Percentiles rank a stretch among this genome's conserved stretches.
Evolutionary conservation across 2,888 invertebrate species (phyloP).

Genomic region (Pristionchus maxplancki): DNA sequence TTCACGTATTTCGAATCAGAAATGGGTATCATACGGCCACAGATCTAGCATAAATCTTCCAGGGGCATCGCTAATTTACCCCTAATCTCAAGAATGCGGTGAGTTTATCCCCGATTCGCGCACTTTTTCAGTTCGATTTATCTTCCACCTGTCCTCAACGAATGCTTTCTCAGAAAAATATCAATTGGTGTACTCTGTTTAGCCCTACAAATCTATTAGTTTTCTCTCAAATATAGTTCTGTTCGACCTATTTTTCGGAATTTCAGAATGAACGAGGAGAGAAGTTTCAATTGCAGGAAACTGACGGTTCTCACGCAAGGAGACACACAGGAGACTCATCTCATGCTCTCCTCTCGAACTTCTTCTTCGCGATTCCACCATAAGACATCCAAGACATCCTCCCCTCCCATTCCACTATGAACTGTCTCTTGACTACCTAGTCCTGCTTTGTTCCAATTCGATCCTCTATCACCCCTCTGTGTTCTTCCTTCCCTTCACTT

Average conservation of each 20-base stretch:
- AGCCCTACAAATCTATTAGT: not conserved
- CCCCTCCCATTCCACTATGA: slow-evolving; percentile 13
- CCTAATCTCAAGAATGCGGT: not conserved
- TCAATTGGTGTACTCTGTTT: not conserved
- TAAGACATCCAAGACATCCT: not conserved
- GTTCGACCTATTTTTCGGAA: not conserved
- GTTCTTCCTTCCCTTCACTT: not conserved
- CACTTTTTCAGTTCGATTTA: slow-evolving; percentile 12
- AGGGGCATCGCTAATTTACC: not conserved
- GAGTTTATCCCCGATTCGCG: not conserved
- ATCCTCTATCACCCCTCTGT: not conserved
- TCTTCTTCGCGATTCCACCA: not conserved
- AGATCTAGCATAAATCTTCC: not conserved
- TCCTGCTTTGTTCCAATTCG: not conserved
- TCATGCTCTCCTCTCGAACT: not conserved
- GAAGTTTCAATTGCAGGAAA: slow-evolving; percentile 22
- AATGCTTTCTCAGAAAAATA: not conserved
- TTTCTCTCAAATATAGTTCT: not conserved
- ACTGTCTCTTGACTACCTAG: not conserved
- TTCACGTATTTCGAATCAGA: no score
- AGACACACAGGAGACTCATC: slow-evolving; percentile 20
- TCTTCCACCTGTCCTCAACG: not conserved
- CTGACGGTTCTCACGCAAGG: slow-evolving; percentile 43
- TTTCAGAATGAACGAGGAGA: no score
- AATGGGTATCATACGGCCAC: not conserved